These are phyloP conservation scores for Myodes glareolus DNA, from an alignment of 2,113 vertebrate genomes.

Conservation along the genomic window DNA sequence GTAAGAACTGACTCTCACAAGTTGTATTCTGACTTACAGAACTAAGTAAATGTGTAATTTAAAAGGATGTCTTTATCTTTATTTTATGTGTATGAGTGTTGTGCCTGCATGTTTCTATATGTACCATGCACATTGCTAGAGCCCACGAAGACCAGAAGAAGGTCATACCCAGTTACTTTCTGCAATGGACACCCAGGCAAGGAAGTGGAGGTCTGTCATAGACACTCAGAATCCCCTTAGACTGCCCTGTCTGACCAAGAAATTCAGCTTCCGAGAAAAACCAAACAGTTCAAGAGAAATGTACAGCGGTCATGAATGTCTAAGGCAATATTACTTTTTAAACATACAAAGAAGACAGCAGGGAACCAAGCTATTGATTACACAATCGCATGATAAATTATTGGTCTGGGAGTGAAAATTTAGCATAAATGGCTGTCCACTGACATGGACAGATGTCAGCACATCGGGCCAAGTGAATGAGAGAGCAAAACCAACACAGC, in stretches of 20 bases:
- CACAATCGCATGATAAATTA: neutral
- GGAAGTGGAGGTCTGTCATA: neutral
- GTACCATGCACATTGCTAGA: neutral
- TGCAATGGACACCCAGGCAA: neutral
- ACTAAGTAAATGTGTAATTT: neutral
- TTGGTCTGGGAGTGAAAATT: neutral
- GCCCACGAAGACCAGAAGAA: neutral
- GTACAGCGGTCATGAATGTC: neutral
- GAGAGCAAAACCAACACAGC: neutral
- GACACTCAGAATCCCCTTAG: neutral
- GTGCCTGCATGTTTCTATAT: neutral
- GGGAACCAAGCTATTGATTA: neutral
- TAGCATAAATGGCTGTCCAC: neutral
- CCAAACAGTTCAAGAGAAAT: neutral
- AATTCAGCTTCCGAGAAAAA: neutral
- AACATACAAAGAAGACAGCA: neutral
- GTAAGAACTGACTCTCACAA: neutral
- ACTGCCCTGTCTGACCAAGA: neutral
- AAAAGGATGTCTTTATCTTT: neutral
- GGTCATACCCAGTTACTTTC: neutral
- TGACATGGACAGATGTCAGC: neutral
- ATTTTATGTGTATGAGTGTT: neutral
- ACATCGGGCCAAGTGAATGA: neutral
- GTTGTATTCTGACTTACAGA: neutral
- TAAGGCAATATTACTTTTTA: neutral